phyloP scores from a whole-genome alignment of 53 echinoderm and acorn worm genomes.

The Zoroaster sp. region DNA sequence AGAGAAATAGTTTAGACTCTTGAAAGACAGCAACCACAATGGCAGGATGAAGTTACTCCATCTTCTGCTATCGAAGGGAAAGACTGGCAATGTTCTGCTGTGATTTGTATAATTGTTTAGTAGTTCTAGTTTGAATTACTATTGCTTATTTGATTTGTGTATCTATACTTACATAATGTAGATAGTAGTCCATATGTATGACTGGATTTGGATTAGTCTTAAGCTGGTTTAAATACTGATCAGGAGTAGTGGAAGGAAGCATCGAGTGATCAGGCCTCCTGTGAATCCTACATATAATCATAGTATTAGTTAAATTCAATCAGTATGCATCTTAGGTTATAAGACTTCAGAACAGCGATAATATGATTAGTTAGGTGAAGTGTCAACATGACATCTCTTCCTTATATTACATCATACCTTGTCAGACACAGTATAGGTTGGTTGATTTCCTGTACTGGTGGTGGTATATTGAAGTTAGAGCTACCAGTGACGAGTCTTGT shows the following conservation, averaged over 20 bases:
- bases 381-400: too few species aligned
- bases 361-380: too few species aligned
- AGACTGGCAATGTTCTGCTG: too few species aligned
- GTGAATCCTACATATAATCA: conserved; percentile 32
- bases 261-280: neutral
- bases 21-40: too few species aligned
- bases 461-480: conserved; percentile 67
- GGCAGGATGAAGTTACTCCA: too few species aligned
- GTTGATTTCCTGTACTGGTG: conserved; percentile 65
- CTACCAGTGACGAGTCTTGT: conserved; percentile 91
- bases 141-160: neutral
- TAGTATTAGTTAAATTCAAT: neutral
- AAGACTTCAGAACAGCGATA: too few species aligned
- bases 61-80: too few species aligned
- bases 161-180: conserved; percentile 65
- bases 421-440: conserved; percentile 72
- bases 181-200: conserved; percentile 66
- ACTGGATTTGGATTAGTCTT: conserved; percentile 18
- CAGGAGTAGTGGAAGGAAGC: neutral
- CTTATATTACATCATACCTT: conserved; percentile 72
- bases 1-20: too few species aligned
- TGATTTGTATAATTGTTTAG: too few species aligned
- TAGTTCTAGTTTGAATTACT: too few species aligned
- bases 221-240: conserved; percentile 31
- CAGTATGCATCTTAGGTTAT: too few species aligned